Conservation (phyloP, 2,797 vertebrate genomes). For the Gorsachius magnificus region DNA sequence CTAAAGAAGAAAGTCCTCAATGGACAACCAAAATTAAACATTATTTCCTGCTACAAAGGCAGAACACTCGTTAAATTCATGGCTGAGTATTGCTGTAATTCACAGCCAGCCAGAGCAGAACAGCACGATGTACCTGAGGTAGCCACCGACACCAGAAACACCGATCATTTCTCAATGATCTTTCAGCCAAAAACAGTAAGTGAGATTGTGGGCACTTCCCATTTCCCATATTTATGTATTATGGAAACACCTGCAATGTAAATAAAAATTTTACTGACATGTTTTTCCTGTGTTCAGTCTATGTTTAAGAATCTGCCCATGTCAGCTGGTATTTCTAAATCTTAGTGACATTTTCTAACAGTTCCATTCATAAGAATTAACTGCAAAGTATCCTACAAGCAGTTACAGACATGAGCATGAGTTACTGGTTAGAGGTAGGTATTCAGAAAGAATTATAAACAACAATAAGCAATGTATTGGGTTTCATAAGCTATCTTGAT, state of each 20-base stretch:
- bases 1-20: not conserved
- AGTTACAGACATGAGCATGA: not conserved
- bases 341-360: not conserved
- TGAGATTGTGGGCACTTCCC: not conserved
- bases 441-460: not conserved
- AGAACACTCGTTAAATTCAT: not conserved
- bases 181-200: not conserved
- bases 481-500: not conserved
- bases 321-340: not conserved
- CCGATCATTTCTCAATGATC: not conserved
- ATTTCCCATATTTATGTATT: not conserved
- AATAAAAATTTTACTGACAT: not conserved
- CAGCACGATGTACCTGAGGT: not conserved
- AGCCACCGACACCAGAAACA: not conserved
- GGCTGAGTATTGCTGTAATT: not conserved
- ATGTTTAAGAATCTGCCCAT: not conserved
- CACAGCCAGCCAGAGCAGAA: not conserved
- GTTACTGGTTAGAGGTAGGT: not conserved
- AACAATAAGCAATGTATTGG: not conserved
- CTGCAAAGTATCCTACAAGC: not conserved
- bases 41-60: not conserved
- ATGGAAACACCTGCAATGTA: not conserved
- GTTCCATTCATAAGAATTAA: not conserved
- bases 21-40: not conserved
- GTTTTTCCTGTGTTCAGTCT: not conserved